phyloP scores from a whole-genome alignment of 2,888 invertebrate species.

The Pammene fasciana region DNA sequence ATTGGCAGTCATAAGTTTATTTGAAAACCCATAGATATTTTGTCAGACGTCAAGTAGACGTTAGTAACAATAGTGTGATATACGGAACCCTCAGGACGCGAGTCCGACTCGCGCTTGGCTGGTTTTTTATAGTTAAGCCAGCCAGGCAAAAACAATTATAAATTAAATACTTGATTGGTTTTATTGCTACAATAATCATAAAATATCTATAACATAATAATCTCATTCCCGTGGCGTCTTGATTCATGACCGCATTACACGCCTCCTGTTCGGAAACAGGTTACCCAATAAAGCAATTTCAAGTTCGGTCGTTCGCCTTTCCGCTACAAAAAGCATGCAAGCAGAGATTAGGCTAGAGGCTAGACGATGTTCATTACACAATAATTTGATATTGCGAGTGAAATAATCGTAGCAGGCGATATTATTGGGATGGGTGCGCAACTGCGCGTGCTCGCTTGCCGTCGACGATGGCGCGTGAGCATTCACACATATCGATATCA shows the following conservation, averaged over 20 bases:
- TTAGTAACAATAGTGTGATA: too few relatives aligned
- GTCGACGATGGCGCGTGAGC: constrained; percentile 51
- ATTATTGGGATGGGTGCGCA: constrained; percentile 50
- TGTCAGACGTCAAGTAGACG: too few relatives aligned
- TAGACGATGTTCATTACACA: constrained; percentile 58
- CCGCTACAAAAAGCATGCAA: constrained; percentile 71
- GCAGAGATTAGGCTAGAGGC: constrained; percentile 59
- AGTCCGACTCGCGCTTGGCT: too few relatives aligned
- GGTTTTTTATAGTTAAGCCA: too few relatives aligned
- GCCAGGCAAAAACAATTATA: too few relatives aligned
- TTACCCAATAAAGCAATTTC: constrained; percentile 80
- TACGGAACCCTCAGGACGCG: too few relatives aligned
- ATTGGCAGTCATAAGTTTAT: too few relatives aligned
- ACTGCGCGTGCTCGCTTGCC: constrained; percentile 56
- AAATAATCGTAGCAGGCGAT: constrained; percentile 51
- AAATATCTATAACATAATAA: constrained; percentile 48
- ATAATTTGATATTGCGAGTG: constrained; percentile 49
- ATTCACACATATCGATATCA: constrained; percentile 46
- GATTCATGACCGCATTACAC: constrained; percentile 69
- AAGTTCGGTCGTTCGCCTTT: constrained; percentile 76
- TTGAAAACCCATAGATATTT: too few relatives aligned
- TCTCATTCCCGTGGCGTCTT: constrained; percentile 61
- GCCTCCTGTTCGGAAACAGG: constrained; percentile 73
- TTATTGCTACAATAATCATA: constrained; percentile 32
- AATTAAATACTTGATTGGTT: constrained; percentile 41